A percentile compares a stretch with the other conserved stretches of the same genome.
Conservation (phyloP, 1,140 invertebrate genomes). For the Anoplophora glabripennis region DNA sequence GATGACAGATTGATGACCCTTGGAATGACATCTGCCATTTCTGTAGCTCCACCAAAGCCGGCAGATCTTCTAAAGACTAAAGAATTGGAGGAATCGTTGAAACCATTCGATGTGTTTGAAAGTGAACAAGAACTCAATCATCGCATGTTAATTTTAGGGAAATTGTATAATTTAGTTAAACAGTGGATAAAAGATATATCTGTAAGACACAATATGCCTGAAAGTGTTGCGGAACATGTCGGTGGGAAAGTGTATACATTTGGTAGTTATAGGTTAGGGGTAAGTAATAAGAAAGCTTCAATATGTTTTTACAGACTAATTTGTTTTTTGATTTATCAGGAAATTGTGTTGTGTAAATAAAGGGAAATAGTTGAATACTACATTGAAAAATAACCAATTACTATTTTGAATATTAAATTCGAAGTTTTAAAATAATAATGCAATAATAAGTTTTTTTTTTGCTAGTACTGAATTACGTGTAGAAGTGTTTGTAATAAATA, state of each 20-base stretch:
- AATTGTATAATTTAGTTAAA: slow-evolving; percentile 85
- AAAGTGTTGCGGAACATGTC: slow-evolving; percentile 77
- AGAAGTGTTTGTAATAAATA: no score
- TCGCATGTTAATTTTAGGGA: slow-evolving; percentile 77
- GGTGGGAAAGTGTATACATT: slow-evolving; percentile 99
- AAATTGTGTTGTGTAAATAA: no score
- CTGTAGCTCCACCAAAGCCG: slow-evolving; percentile 79
- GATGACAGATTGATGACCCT: slow-evolving; percentile 51
- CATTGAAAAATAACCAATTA: no score
- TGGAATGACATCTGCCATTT: slow-evolving; percentile 94
- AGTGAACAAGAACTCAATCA: slow-evolving; percentile 87
- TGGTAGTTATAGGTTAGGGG: slow-evolving; percentile 87
- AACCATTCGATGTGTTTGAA: slow-evolving; percentile 90
- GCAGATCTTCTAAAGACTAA: slow-evolving; percentile 79
- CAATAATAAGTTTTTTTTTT: no score
- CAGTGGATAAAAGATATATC: slow-evolving; percentile 91
- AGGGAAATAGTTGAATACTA: no score
- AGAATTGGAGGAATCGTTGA: slow-evolving; percentile 78
- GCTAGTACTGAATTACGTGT: no score
- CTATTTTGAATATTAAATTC: no score
- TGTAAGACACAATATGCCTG: slow-evolving; percentile 84
- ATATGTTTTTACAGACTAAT: background rate
- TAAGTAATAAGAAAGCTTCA: slow-evolving; percentile 41
- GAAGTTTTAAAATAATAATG: no score
- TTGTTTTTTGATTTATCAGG: slow-evolving; percentile 6